Percentiles rank a stretch among this genome's conserved stretches.
Evolutionary conservation across 2,113 vertebrate genomes (phyloP).

Genomic region (Arvicanthis niloticus): DNA sequence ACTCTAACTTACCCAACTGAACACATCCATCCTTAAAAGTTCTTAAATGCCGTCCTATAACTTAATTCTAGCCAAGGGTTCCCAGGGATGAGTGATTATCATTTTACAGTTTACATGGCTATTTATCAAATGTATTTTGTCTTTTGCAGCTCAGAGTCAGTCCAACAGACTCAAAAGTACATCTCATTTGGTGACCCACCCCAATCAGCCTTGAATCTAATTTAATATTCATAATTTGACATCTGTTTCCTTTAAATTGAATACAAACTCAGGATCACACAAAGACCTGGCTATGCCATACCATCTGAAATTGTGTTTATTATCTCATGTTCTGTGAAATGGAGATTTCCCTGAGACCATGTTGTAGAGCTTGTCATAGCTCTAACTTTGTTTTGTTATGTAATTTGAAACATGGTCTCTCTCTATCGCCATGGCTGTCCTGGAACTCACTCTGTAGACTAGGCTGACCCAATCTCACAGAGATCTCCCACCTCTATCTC

Average conservation of each 20-base stretch:
- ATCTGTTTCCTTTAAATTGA: not conserved
- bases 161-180: not conserved
- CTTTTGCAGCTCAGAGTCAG: not conserved
- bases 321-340: not conserved
- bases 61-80: constrained; percentile 29
- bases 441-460: not conserved
- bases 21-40: not conserved
- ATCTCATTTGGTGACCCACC: not conserved
- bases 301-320: constrained; percentile 13
- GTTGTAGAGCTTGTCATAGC: not conserved
- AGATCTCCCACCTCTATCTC: not conserved
- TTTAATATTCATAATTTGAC: constrained; percentile 3
- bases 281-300: not conserved
- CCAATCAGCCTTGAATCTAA: not conserved
- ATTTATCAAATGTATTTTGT: constrained; percentile 15
- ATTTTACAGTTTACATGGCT: not conserved
- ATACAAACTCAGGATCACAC: not conserved
- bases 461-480: not conserved
- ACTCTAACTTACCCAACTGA: not conserved
- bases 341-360: constrained; percentile 12
- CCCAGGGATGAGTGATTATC: not conserved
- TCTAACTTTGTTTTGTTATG: not conserved
- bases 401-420: not conserved
- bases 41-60: not conserved
- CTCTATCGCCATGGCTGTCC: not conserved